Percentiles rank a stretch among this genome's conserved stretches.
phyloP scores from a whole-genome alignment of 2,797 vertebrate genomes.

The Typhlichthys eigenmanni region DNA sequence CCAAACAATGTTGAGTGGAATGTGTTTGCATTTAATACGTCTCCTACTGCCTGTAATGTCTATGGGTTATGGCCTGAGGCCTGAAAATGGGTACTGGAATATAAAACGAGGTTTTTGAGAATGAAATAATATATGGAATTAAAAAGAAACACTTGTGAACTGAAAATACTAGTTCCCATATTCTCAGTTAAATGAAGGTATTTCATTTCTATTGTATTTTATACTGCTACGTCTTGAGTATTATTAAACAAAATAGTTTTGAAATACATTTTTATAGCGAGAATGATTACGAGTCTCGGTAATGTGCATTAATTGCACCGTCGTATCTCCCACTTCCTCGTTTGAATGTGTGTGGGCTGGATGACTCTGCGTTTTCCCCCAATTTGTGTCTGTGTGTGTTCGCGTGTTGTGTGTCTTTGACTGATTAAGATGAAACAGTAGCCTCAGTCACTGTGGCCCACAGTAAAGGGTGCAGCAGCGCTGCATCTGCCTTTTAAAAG shows the following conservation, averaged over 20 bases:
- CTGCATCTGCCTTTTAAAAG: conserved; percentile 45
- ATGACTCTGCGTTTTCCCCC: conserved; percentile 32
- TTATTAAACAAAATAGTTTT: neutral
- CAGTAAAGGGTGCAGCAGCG: conserved; percentile 44
- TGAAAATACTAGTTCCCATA: no score
- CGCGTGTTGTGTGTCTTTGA: conserved; percentile 37
- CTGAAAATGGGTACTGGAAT: no score
- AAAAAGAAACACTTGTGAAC: no score
- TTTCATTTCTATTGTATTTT: no score
- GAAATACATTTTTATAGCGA: conserved; percentile 18
- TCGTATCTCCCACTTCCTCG: conserved; percentile 43
- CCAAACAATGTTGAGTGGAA: no score
- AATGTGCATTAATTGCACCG: conserved; percentile 48
- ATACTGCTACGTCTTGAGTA: no score
- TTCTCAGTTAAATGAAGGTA: no score
- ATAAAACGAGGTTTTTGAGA: no score
- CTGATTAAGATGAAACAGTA: conserved; percentile 57
- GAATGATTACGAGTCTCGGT: conserved; percentile 43
- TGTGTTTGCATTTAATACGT: no score
- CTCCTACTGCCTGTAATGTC: no score
- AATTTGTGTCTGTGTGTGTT: conserved; percentile 34
- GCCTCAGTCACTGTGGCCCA: conserved; percentile 35
- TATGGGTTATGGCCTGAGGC: no score
- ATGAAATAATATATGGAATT: no score
- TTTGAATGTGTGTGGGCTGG: conserved; percentile 55